These are phyloP conservation scores for Ctenicera cuprea DNA, from an alignment of 2,888 invertebrate species.

Conservation along the genomic window DNA sequence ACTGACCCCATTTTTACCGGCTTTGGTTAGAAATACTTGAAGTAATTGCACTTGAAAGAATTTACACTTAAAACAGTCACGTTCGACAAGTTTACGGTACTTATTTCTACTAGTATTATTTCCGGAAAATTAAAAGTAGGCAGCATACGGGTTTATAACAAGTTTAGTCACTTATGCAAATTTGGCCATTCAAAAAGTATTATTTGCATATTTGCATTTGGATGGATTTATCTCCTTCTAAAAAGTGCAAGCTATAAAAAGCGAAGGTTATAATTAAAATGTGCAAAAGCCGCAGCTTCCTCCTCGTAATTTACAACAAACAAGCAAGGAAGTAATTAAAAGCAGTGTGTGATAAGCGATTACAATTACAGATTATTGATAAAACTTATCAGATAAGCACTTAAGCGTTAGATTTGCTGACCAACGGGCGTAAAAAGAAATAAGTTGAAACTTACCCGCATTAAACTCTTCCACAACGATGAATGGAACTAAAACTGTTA, in stretches of 20 bases:
- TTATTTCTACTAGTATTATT: conserved; percentile 29
- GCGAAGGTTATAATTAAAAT: conserved; percentile 20
- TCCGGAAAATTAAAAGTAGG: conserved; percentile 32
- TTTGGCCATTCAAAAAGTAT: conserved; percentile 11
- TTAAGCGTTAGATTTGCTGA: not conserved
- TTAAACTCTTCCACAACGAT: conserved; percentile 24
- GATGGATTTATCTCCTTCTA: not conserved
- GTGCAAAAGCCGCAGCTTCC: conserved; percentile 6
- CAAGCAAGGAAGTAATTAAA: conserved; percentile 4
- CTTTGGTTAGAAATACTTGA: conserved; percentile 10
- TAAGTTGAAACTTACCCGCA: conserved; percentile 38
- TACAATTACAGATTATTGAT: conserved; percentile 8
- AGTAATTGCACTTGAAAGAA: conserved; percentile 20
- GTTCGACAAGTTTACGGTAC: conserved; percentile 29
- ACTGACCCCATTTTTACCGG: conserved; percentile 41
- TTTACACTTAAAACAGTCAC: conserved; percentile 5
- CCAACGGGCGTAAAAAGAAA: not conserved
- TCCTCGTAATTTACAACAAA: not conserved
- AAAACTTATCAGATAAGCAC: conserved; percentile 26
- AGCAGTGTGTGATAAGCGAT: not conserved
- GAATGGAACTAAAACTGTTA: conserved; percentile 42
- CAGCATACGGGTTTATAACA: conserved; percentile 34
- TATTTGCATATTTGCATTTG: conserved; percentile 8
- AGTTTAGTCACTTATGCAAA: conserved; percentile 37
- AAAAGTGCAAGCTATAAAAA: conserved; percentile 25